These are phyloP conservation scores for Himalopsyche anomala DNA, from an alignment of 2,888 invertebrate species.

Conservation along the genomic window DNA sequence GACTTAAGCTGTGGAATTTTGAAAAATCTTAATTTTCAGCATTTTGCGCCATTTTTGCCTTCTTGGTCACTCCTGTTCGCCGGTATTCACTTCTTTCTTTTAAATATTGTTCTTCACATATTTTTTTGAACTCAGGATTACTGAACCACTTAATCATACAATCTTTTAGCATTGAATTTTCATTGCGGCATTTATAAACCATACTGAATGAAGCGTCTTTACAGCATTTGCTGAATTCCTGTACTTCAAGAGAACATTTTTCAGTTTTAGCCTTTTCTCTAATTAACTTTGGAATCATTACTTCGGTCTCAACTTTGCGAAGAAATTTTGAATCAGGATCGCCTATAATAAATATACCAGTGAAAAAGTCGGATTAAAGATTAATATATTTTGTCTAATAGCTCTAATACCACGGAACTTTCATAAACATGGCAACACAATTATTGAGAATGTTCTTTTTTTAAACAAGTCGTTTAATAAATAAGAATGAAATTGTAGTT, in stretches of 20 bases:
- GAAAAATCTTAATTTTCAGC: too few species aligned
- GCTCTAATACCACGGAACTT: constrained; percentile 27
- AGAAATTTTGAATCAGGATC: constrained; percentile 90
- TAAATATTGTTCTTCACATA: constrained; percentile 88
- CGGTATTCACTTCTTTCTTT: constrained; percentile 88
- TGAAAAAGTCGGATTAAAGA: neutral
- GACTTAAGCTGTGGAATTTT: too few species aligned
- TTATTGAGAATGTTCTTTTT: constrained; percentile 44
- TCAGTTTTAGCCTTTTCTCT: constrained; percentile 87
- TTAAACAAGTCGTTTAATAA: neutral
- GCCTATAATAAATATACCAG: constrained; percentile 76
- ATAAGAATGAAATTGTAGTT: neutral
- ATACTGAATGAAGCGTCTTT: constrained; percentile 82
- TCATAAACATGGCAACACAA: constrained; percentile 8
- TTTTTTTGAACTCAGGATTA: constrained; percentile 84
- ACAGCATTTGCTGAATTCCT: constrained; percentile 85
- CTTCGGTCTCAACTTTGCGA: constrained; percentile 91
- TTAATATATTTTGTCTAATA: neutral
- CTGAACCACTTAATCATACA: constrained; percentile 87
- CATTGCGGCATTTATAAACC: constrained; percentile 84
- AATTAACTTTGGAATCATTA: constrained; percentile 93
- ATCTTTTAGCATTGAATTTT: constrained; percentile 82
- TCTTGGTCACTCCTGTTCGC: constrained; percentile 84
- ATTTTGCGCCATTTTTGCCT: constrained; percentile 66
- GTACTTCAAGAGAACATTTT: constrained; percentile 86